Conservation (phyloP, 2,797 vertebrate genomes). For the Antennarius maculatus region DNA sequence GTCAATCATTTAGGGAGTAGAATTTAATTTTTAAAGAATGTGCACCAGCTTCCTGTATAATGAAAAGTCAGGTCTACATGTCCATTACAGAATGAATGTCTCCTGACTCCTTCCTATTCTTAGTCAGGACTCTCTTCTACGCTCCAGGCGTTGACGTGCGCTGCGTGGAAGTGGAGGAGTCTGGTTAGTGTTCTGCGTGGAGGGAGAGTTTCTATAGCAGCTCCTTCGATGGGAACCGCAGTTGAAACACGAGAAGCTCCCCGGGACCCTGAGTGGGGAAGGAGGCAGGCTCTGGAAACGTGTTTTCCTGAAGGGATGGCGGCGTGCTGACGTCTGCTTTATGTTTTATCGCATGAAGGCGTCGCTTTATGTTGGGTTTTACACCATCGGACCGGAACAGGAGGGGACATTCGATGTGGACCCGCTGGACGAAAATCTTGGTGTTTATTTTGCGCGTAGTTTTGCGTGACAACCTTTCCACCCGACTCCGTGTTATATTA, state of each 20-base stretch:
- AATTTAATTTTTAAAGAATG: neutral
- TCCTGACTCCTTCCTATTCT: conserved; percentile 61
- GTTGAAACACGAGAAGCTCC: conserved; percentile 54
- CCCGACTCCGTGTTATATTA: conserved; percentile 28
- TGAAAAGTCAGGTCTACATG: conserved; percentile 9
- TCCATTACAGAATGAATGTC: conserved; percentile 59
- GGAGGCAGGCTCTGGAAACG: conserved; percentile 14
- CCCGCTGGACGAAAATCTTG: neutral
- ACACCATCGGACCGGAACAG: neutral
- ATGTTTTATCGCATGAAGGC: neutral
- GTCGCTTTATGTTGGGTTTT: neutral
- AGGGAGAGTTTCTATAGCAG: conserved; percentile 27
- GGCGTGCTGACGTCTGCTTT: neutral
- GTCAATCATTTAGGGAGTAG: no score
- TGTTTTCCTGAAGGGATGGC: conserved; percentile 20
- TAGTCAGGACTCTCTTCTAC: conserved; percentile 67
- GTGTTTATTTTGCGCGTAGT: neutral
- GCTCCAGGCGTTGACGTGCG: conserved; percentile 53
- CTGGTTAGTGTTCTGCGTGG: conserved; percentile 57
- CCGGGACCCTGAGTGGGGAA: conserved; percentile 30
- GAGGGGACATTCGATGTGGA: neutral
- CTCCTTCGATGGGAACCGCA: conserved; percentile 51
- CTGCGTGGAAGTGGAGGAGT: conserved; percentile 31
- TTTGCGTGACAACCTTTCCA: conserved; percentile 63
- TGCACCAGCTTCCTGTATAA: conserved; percentile 3